Conservation (phyloP, 2,113 vertebrate genomes). For the Hyperoodon ampullatus region DNA sequence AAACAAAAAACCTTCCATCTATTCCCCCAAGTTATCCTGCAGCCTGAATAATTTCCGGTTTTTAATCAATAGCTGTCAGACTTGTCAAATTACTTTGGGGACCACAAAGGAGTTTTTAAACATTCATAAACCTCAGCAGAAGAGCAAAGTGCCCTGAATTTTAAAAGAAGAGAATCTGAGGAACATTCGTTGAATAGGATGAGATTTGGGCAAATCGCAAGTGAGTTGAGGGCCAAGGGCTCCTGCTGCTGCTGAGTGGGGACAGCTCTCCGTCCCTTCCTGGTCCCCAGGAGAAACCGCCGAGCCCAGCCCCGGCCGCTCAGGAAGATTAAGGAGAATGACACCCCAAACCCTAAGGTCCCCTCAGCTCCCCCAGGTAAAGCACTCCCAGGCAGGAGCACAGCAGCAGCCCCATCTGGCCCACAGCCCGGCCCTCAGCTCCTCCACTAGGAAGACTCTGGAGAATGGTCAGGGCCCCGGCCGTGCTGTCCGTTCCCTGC, state of each 20-base stretch:
- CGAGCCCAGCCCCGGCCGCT: background rate
- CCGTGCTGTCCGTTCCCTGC: accelerated
- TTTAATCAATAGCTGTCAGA: conserved; percentile 92
- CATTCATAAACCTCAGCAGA: conserved; percentile 88
- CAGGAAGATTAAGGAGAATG: background rate
- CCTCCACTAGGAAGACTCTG: background rate
- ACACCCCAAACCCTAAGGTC: background rate
- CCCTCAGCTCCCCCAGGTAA: background rate
- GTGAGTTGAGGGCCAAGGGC: conserved; percentile 62
- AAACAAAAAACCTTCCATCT: conserved; percentile 84
- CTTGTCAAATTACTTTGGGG: conserved; percentile 90
- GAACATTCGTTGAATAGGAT: conserved; percentile 81
- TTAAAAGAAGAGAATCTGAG: conserved; percentile 82
- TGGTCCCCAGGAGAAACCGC: background rate
- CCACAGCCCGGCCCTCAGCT: background rate
- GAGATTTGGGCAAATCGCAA: conserved; percentile 80
- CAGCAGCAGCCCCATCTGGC: background rate
- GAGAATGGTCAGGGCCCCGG: background rate
- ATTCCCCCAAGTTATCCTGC: conserved; percentile 85
- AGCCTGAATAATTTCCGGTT: conserved; percentile 88
- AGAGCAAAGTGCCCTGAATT: conserved; percentile 84
- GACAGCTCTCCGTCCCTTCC: background rate
- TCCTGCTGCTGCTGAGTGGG: background rate
- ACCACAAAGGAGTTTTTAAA: conserved; percentile 90
- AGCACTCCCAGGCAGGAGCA: background rate